A percentile compares a stretch with the other conserved stretches of the same genome.
Evolutionary conservation across 2,888 invertebrate genomes (phyloP).

Genomic region (Sarcophaga caerulescens): DNA sequence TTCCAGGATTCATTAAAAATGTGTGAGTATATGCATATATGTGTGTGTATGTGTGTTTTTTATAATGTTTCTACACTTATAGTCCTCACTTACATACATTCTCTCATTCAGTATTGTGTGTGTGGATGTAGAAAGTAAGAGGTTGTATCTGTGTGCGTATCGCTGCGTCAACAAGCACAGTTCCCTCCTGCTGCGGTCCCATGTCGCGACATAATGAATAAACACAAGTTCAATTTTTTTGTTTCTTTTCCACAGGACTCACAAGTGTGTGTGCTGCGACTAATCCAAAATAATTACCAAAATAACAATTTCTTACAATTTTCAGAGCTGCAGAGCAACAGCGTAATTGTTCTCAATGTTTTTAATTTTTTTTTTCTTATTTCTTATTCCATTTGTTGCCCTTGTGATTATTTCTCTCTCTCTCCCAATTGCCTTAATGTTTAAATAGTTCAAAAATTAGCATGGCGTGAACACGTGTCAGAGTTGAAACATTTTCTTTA

Average conservation of each 20-base stretch:
- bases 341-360: constrained; percentile 51
- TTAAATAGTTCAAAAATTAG: neutral
- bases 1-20: neutral
- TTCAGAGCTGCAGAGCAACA: constrained; percentile 37
- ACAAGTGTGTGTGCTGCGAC: constrained; percentile 41
- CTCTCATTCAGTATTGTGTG: neutral
- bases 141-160: neutral
- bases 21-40: neutral
- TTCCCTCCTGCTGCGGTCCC: constrained; percentile 64
- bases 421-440: constrained; percentile 17
- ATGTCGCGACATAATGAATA: constrained; percentile 69
- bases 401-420: neutral
- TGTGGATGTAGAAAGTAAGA: too few relatives aligned
- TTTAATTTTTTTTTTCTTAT: neutral
- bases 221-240: constrained; percentile 61
- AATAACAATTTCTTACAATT: constrained; percentile 70
- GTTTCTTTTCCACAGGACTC: neutral
- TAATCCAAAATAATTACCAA: constrained; percentile 72
- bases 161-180: constrained; percentile 53
- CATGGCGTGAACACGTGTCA: too few relatives aligned
- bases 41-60: neutral
- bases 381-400: neutral
- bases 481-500: too few relatives aligned
- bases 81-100: neutral
- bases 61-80: neutral